Evolutionary conservation across 2,797 vertebrate species (phyloP).

Genomic region (Philypnodon macrostomus): DNA sequence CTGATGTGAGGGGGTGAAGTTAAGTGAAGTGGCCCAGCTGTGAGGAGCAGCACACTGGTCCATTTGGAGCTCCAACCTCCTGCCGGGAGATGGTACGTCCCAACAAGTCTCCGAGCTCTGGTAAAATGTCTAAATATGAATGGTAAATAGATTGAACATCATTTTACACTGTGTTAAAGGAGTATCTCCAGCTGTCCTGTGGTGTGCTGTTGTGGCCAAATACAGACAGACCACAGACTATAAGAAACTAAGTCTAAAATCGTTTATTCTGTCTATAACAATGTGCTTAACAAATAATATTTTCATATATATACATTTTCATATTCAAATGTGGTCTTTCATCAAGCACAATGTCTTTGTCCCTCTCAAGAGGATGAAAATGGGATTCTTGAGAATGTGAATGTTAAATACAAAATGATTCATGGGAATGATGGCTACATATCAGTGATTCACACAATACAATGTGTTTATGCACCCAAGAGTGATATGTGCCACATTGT

Average conservation of each 20-base stretch:
- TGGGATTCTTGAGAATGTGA: slow-evolving; percentile 64
- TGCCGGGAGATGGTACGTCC: slow-evolving; percentile 58
- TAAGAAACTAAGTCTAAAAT: not conserved
- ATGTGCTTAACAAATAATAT: slow-evolving; percentile 4
- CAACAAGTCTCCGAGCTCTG: slow-evolving; percentile 30
- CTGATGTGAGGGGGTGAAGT: slow-evolving; percentile 42
- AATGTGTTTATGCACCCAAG: slow-evolving; percentile 73
- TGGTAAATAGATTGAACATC: slow-evolving; percentile 53
- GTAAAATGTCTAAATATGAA: slow-evolving; percentile 58
- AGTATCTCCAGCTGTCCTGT: slow-evolving; percentile 39
- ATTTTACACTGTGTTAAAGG: slow-evolving; percentile 25
- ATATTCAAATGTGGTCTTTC: slow-evolving; percentile 45
- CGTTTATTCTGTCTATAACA: not conserved
- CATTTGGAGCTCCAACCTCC: slow-evolving; percentile 66
- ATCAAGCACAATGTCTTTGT: slow-evolving; percentile 59
- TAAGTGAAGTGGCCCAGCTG: slow-evolving; percentile 76
- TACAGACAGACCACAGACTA: slow-evolving; percentile 3
- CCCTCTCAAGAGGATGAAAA: slow-evolving; percentile 68
- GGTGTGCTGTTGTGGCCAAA: slow-evolving; percentile 33
- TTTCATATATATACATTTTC: slow-evolving; percentile 23
- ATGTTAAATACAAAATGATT: slow-evolving; percentile 74
- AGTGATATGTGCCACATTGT: slow-evolving; percentile 78
- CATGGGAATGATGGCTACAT: slow-evolving; percentile 74
- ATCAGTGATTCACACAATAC: slow-evolving; percentile 65
- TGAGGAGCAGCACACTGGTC: slow-evolving; percentile 67